Evolutionary conservation across 1,140 invertebrate genomes (phyloP).

Genomic region (Macrobrachium nipponense): DNA sequence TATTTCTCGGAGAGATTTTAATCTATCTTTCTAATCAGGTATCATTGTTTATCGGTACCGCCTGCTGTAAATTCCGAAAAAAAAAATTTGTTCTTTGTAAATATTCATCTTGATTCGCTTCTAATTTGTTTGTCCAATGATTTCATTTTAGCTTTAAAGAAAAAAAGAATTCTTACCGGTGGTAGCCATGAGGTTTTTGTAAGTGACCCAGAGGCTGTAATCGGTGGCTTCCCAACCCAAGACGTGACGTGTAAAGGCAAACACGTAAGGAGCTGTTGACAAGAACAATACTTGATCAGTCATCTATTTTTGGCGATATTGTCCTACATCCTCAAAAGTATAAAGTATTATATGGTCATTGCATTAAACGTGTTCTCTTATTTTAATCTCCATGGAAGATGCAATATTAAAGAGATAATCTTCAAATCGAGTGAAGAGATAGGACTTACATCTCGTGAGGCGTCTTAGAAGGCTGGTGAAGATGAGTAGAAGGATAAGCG

Average conservation of each 20-base stretch:
- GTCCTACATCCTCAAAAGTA: no score
- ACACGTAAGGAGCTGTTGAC: constrained; percentile 47
- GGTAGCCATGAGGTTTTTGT: constrained; percentile 51
- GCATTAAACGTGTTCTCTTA: no score
- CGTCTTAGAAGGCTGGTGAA: constrained; percentile 54
- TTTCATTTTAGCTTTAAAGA: not conserved
- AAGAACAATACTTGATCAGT: not conserved
- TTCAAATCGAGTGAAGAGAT: no score
- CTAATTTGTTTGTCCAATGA: not conserved
- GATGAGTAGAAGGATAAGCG: constrained; percentile 44
- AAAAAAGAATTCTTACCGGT: constrained; percentile 21
- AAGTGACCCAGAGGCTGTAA: constrained; percentile 57
- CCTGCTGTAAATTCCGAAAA: no score
- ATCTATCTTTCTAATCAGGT: no score
- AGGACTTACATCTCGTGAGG: constrained; percentile 44
- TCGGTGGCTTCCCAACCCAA: constrained; percentile 44
- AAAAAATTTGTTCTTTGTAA: no score
- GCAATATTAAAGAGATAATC: no score
- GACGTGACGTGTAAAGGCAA: constrained; percentile 49
- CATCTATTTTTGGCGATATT: no score
- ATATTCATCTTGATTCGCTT: not conserved
- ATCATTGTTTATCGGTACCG: no score
- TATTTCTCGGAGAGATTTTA: no score
- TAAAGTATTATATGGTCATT: no score
- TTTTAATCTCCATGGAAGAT: no score